These are phyloP conservation scores for Hymenochirus boettgeri DNA, from an alignment of 2,113 vertebrate species.

Conservation along the genomic window DNA sequence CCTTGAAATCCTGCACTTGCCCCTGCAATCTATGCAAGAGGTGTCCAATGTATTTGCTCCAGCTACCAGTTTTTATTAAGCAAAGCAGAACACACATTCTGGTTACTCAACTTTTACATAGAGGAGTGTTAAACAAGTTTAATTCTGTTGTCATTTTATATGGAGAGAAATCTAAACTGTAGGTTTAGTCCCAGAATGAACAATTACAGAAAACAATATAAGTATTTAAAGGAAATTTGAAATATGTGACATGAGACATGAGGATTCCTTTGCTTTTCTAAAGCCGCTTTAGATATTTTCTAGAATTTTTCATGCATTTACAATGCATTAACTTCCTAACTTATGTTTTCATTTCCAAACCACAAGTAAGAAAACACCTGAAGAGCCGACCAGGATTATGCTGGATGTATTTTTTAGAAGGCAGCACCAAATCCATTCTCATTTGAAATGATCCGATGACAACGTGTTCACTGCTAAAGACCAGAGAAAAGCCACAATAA, in stretches of 20 bases:
- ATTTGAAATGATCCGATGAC: conserved; percentile 14
- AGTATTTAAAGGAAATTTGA: no score
- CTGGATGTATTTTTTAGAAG: conserved; percentile 1
- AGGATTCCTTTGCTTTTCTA: neutral
- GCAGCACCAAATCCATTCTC: neutral
- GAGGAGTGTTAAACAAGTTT: no score
- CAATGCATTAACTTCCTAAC: conserved; percentile 11
- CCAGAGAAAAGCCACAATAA: conserved; percentile 16
- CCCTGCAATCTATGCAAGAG: no score
- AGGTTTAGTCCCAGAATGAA: no score
- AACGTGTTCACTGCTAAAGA: conserved; percentile 7
- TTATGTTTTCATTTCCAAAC: conserved; percentile 14
- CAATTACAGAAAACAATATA: no score
- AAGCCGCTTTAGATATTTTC: neutral
- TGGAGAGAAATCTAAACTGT: no score
- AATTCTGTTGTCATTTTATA: no score
- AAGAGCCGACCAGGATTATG: conserved; percentile 2
- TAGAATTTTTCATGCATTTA: neutral
- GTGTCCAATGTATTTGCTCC: no score
- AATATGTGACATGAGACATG: neutral
- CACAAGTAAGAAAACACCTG: conserved; percentile 18
- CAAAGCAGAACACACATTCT: no score
- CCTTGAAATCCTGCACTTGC: no score
- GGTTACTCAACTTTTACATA: no score
- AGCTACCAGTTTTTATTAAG: no score